Evolutionary conservation across 2,797 vertebrate genomes (phyloP), one percentile per base, ranked within the genome.

Genomic region (Lacerta bilineata): DNA sequence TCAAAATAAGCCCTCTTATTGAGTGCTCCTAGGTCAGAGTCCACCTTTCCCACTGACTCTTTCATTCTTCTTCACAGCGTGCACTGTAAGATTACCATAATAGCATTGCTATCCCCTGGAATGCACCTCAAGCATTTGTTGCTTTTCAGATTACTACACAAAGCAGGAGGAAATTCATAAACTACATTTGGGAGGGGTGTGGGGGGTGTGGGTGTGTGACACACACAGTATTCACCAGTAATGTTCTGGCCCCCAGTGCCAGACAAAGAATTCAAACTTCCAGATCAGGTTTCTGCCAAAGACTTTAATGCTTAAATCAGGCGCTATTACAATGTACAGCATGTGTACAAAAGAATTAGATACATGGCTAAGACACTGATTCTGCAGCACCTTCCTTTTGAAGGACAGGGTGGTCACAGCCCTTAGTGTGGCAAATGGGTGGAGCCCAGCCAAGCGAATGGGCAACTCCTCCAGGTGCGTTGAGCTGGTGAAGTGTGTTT

Each of bases 101-200:
- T 88, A 71, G 18, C 27, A 88, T 15, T 77, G 80, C 20, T 76
- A 36, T 43, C 81, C 11, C 75, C 43, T 78, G 75, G 33, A 88
- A 84, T 61, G 36, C 39, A 55, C 69, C 33, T 59, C 74, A 88
- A 41, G 36, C 36, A n/a, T 71, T 72, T 41, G 55, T 59, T 59
- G 9, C 64, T 78, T 88, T 87, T 82, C 71, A 75, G 36, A 82
- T 87, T 87, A 33, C 5, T 59, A 39, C n/a, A 74, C 50, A 82
- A 43, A 76, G 29, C 5, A 76, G 55, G 39, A 87, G 29, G 8
- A 36, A 82, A 82, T 75, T 75, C 18, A 82, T 82, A 41, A 15
- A 36, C 15, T 69, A 55, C 5, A 71, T 80, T 61, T 81, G 50
- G 20, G 59, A 61, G 5, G 2, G 0, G 61, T 64, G 61, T 64